Conservation (phyloP, 1,140 invertebrate genomes). For the Zelostemma sp. region DNA sequence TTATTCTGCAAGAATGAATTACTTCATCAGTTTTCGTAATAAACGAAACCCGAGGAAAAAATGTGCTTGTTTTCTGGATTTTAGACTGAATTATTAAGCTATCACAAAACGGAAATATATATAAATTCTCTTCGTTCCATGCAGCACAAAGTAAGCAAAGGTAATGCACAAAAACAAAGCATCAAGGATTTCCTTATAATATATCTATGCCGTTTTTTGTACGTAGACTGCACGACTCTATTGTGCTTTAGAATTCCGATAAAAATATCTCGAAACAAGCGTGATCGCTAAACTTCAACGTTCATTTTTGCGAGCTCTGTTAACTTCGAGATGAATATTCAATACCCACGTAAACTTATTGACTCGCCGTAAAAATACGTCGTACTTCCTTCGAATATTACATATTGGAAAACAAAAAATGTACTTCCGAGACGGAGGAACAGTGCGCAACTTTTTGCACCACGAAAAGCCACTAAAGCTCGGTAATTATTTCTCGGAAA, state of each 20-base stretch:
- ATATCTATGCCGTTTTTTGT: conserved; percentile 50
- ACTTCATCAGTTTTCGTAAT: conserved; percentile 43
- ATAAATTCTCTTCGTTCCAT: conserved; percentile 21
- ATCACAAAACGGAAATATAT: conserved; percentile 16
- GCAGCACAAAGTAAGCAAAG: conserved; percentile 27
- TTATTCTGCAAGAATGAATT: conserved; percentile 25
- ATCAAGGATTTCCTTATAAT: conserved; percentile 47
- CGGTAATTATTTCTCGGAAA: conserved; percentile 2
- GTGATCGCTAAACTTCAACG: conserved; percentile 21
- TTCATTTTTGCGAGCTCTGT: conserved; percentile 8
- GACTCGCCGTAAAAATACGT: not conserved
- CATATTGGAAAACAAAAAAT: conserved; percentile 5
- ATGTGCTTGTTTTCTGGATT: not conserved
- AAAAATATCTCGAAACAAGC: conserved; percentile 29
- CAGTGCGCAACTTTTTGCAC: not conserved
- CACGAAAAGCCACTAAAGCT: not conserved
- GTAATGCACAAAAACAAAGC: conserved; percentile 33
- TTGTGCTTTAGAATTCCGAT: conserved; percentile 31
- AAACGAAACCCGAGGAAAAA: not conserved
- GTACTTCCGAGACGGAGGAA: not conserved
- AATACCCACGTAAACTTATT: not conserved
- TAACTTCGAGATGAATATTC: not conserved
- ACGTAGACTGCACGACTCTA: conserved; percentile 28
- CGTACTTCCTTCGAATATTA: not conserved
- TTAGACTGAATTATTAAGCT: not conserved